These are phyloP conservation scores for Tiliacea citrago DNA, from an alignment of 2,888 invertebrate genomes.

Conservation along the genomic window DNA sequence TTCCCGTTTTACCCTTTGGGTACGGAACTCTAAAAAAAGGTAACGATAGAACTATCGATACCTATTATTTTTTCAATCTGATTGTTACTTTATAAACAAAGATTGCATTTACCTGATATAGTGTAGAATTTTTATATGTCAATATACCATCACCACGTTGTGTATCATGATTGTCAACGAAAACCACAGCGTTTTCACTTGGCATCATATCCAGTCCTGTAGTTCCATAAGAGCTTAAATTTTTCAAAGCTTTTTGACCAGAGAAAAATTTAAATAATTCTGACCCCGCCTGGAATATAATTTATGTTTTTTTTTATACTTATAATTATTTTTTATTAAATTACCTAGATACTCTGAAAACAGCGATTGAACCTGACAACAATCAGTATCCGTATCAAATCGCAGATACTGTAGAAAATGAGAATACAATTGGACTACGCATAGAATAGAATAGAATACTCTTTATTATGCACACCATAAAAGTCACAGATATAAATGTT, in stretches of 20 bases:
- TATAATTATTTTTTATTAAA: background rate
- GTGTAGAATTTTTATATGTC: slow-evolving; percentile 92
- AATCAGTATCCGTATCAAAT: background rate
- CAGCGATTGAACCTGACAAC: no score
- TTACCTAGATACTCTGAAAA: no score
- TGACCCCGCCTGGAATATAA: slow-evolving; percentile 78
- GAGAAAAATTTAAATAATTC: slow-evolving; percentile 91
- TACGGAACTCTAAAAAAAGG: no score
- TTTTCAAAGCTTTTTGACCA: slow-evolving; percentile 90
- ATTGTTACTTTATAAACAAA: background rate
- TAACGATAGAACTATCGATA: background rate
- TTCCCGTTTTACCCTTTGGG: no score
- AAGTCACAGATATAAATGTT: no score
- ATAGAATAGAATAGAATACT: no score
- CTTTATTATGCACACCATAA: no score
- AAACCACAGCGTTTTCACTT: slow-evolving; percentile 92
- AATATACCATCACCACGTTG: slow-evolving; percentile 93
- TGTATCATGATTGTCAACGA: slow-evolving; percentile 97
- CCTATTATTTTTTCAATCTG: background rate
- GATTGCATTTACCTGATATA: slow-evolving; percentile 91
- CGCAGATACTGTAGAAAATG: no score
- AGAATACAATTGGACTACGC: no score
- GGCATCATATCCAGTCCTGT: slow-evolving; percentile 88
- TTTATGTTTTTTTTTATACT: background rate
- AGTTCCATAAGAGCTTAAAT: slow-evolving; percentile 81